Base-by-base conservation (phyloP, 2,113 vertebrate species). In the Eurystomus gularis region DNA sequence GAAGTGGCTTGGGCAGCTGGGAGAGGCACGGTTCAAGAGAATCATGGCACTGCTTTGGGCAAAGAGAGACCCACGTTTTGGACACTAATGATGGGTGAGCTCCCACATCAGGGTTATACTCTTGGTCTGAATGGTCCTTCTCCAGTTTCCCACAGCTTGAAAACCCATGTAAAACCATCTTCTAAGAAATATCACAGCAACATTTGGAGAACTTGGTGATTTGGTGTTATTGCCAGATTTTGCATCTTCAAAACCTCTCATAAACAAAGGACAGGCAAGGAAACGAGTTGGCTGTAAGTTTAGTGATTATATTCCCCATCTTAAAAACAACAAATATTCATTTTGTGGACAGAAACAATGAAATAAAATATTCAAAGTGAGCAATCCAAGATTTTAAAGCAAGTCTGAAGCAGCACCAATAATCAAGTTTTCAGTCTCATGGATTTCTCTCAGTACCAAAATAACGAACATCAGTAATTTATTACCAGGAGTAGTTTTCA, bases 31-130 rank as follows among this genome's bases (percentile, higher is more conserved):
- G 9, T 51, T 31, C 35, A 3, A 31, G 35, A 29, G 58, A 55
- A 55, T 9, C 52, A n/a, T 4, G 3, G 57, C 60, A 48, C 24
- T 17, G 48, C n/a, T 42, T 8, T 2, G 1, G 10, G 17, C 14
- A 23, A 28, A 31, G 8, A 29, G 49, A 66, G 5, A 55, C 13
- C n/a, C 35, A 15, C 1, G 1, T 8, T 51, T 49, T 0, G 33
- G 64, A 72, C 35, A 44, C 5, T n/a, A 39, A 19, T 10, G 48
- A 40, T 1, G 10, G 51, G 23, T 23, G 18, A 78, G 29, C 17
- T 42, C 65, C 52, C 64, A 42, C 49, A 28, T 35, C 58, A 61
- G 31, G 26, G 21, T 23, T 31, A 7, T 16, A 37, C 26, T 52
- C 57, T 9, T 44, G 28, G 11, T 20, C 78, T 73, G 60, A 80